phyloP scores from a whole-genome alignment of 2,113 vertebrate genomes.

The Corythornis vintsioides region DNA sequence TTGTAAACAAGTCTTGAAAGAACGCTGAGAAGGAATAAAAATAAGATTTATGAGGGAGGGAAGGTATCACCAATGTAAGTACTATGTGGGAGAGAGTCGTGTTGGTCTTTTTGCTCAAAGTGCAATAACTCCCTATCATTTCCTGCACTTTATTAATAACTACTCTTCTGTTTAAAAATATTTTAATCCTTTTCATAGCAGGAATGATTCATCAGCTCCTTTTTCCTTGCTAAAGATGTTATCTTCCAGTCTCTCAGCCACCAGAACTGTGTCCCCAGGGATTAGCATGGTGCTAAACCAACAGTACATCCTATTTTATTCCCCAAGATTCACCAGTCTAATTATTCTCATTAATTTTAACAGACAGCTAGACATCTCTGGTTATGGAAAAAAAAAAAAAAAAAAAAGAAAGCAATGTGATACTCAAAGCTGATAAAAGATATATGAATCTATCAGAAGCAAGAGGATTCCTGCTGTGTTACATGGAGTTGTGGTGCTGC shows the following conservation, averaged over 20 bases:
- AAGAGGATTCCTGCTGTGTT: not conserved
- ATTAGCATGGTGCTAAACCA: not conserved
- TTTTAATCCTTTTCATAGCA: slow-evolving; percentile 53
- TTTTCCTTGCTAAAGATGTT: slow-evolving; percentile 30
- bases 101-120: slow-evolving; percentile 59
- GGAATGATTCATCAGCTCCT: slow-evolving; percentile 43
- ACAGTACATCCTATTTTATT: not conserved
- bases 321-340: not conserved
- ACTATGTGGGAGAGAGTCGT: slow-evolving; percentile 47
- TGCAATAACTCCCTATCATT: slow-evolving; percentile 49
- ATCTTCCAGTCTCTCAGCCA: slow-evolving; percentile 29
- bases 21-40: slow-evolving; percentile 38
- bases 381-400: not conserved
- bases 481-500: not conserved
- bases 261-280: not conserved
- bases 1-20: slow-evolving; percentile 41
- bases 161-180: slow-evolving; percentile 64
- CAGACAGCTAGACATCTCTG: not conserved
- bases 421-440: not conserved
- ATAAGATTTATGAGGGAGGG: slow-evolving; percentile 62
- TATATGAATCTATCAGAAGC: not conserved
- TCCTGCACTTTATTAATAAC: slow-evolving; percentile 71
- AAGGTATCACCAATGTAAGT: slow-evolving; percentile 16
- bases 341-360: slow-evolving; percentile 11
- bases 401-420: not conserved